Evolutionary conservation across 2,797 vertebrate genomes (phyloP).

Genomic region (Arnoldichthys spilopterus): DNA sequence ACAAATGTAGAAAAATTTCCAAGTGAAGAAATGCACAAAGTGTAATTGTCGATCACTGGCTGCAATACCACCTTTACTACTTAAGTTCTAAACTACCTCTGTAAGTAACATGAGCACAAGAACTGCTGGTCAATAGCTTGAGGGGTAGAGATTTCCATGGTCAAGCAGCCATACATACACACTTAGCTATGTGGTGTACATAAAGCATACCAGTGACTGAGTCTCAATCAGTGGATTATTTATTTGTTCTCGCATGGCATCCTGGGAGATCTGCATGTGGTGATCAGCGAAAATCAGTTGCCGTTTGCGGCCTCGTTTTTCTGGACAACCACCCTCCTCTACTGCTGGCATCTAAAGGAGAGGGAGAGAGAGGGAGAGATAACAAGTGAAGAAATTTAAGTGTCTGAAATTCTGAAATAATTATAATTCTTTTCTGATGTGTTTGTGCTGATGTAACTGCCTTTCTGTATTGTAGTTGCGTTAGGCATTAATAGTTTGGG

Average conservation of each 20-base stretch:
- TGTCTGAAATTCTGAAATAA: neutral
- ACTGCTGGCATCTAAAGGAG: too few relatives aligned
- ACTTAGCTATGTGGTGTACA: constrained; percentile 34
- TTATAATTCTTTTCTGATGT: neutral
- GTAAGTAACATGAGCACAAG: too few relatives aligned
- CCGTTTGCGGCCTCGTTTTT: constrained; percentile 62
- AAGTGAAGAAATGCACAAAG: too few relatives aligned
- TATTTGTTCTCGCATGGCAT: constrained; percentile 75
- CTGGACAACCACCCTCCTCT: constrained; percentile 43
- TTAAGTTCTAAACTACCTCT: too few relatives aligned
- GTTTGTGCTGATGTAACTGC: constrained; percentile 2
- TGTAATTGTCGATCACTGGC: too few relatives aligned
- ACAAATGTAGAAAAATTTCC: too few relatives aligned
- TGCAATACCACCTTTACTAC: too few relatives aligned
- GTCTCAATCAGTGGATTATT: constrained; percentile 69
- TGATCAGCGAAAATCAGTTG: constrained; percentile 78
- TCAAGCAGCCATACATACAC: too few relatives aligned
- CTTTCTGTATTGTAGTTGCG: constrained; percentile 9
- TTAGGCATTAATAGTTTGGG: neutral
- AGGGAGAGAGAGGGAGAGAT: constrained; percentile 10
- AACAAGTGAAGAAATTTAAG: neutral
- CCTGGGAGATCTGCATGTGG: constrained; percentile 78
- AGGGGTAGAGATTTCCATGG: too few relatives aligned
- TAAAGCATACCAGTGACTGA: constrained; percentile 62
- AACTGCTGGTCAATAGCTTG: too few relatives aligned